Base-by-base conservation (phyloP, 2,888 invertebrate species). In the Lochmaea capreae region DNA sequence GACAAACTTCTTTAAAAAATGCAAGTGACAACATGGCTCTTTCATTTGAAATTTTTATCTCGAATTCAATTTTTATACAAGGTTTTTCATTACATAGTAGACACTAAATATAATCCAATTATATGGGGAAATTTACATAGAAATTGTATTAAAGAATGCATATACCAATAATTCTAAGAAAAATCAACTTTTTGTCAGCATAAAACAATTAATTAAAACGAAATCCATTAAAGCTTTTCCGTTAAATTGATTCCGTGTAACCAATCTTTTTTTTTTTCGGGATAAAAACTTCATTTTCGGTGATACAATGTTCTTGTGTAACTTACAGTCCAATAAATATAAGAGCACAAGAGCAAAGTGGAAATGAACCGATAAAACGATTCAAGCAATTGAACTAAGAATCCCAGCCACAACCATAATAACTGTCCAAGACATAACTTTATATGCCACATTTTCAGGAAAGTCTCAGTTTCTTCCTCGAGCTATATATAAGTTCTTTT, bases 371-470 rank as follows among this genome's bases (percentile, higher is more conserved):
- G 58, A 43, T 65, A 71, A 70, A 71, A 71, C 65, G 71, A 54
- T 71, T 70, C 62, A 39, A 65, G 66, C 67, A 72, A 67, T 67
- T 72, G 65, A 39, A 43, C 59, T 68, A 72, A 74, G 71, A 75
- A 75, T 71, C 74, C 73, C 65, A 73, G 67, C 67, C 72, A 72
- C 69, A 52, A 65, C 72, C 71, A 76, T 77, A 79, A 78, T 79
- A 77, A 79, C 77, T 73, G 80, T 79, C 79, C 72, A 65, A 67
- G 72, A 74, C 78, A 78, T 80, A 77, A 79, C 72, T 80, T 79
- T 79, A 80, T 78, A 65, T n/a, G 72, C 67, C 62, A 61, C 78
- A 69, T 71, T 79, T 78, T 72, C 74, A 67, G 76, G 76, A 78
- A 76, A 75, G 77, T 75, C 77, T 76, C 79, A 79, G 78, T 79